Base-by-base conservation (phyloP, 2,888 invertebrate species). In the Synanthedon tipuliformis region DNA sequence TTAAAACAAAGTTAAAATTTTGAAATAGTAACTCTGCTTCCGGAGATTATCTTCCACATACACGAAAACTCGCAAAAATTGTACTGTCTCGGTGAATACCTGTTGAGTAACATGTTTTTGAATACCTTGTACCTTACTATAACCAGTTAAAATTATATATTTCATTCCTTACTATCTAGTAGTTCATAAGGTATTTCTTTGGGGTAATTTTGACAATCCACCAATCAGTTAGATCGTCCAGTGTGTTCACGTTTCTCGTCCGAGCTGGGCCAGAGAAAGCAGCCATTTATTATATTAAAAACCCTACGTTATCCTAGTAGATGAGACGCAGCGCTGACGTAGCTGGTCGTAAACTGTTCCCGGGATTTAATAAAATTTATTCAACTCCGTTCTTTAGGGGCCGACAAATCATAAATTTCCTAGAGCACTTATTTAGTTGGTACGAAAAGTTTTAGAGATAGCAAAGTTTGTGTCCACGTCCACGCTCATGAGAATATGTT, bases 301-400 rank as follows among this genome's bases (percentile, higher is more conserved):
- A 71, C 68, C 75, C 69, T 66, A 68, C 66, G 69, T 69, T 69
- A 73, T 73, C 69, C 69, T 68, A 52, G 65, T 62, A 62, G 70
- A 74, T 64, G 73, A 71, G 70, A 69, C 69, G 66, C 64, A 65
- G 61, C 63, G 81, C 82, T 83, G 82, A 84, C 78, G 76, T 69
- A 68, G 75, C 66, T 69, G 71, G 70, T 81, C 84, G 75, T 84
- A 84, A 84, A 84, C 77, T 77, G 74, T 68, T 77, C 76, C 71
- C 69, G 13, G 77, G 81, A 81, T 83, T 84, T 83, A 83, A 82
- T 84, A 83, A 83, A 84, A 85, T 84, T 82, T 81, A 85, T 85
- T 83, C 81, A 79, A 73, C 75, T 68, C 68, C 70, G 62, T 73
- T 75, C 81, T 82, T 78, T 69, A 69, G 81, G 74, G 78, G 73